phyloP scores from a whole-genome alignment of 2,797 vertebrate species.

The Clarias fuscus region DNA sequence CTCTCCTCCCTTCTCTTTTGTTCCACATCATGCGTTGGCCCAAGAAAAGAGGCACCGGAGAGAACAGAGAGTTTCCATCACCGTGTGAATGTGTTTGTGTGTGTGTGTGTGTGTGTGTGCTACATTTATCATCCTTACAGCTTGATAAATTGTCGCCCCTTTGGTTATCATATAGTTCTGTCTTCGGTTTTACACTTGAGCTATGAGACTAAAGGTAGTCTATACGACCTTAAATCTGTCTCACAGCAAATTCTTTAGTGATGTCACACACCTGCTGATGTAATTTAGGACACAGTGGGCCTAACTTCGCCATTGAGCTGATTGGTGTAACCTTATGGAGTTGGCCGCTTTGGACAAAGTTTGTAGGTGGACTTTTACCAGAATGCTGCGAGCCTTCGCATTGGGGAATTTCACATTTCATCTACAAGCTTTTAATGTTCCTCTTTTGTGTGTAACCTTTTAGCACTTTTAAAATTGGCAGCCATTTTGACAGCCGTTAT shows the following conservation, averaged over 20 bases:
- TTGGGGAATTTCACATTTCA: background rate
- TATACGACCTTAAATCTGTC: background rate
- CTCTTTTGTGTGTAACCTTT: too few relatives aligned
- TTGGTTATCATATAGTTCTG: background rate
- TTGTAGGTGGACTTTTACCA: background rate
- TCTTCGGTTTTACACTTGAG: background rate
- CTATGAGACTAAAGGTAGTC: background rate
- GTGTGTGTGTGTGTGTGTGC: slow-evolving; percentile 2
- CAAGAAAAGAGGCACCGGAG: slow-evolving; percentile 1
- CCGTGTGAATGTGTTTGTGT: background rate
- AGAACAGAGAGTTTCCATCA: slow-evolving; percentile 12
- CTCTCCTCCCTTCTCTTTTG: slow-evolving; percentile 69
- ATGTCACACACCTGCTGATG: background rate
- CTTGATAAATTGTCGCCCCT: background rate
- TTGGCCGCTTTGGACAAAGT: background rate
- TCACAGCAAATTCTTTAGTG: background rate
- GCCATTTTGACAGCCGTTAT: background rate
- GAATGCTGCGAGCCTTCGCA: background rate
- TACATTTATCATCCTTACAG: background rate
- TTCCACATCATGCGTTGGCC: slow-evolving; percentile 48
- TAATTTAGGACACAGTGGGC: background rate
- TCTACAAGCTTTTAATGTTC: too few relatives aligned
- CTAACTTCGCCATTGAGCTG: background rate
- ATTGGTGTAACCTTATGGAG: background rate
- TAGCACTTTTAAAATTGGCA: background rate